A percentile compares a stretch with the other conserved stretches of the same genome.
Conservation (phyloP, 2,888 invertebrate species). For the Linnaemya vulpina region DNA sequence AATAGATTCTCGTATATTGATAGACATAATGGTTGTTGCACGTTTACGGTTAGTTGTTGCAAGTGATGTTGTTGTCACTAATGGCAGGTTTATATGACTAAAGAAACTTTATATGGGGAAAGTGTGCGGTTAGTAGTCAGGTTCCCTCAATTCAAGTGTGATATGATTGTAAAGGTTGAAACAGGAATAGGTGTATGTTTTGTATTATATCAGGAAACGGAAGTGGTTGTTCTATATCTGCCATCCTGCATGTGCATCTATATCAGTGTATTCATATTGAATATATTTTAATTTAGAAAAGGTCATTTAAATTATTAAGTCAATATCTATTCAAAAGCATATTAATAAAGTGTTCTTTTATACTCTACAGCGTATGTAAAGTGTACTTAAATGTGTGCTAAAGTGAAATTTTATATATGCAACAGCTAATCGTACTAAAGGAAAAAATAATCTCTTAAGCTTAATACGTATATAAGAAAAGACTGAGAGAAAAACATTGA, state of each 20-base stretch:
- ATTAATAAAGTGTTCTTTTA: background rate
- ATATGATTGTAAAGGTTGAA: slow-evolving; percentile 1
- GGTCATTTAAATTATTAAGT: slow-evolving; percentile 48
- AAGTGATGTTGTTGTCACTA: slow-evolving; percentile 43
- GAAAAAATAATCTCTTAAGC: too few species aligned
- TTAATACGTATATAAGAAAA: too few species aligned
- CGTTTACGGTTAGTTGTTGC: slow-evolving; percentile 15
- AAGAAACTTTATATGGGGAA: background rate
- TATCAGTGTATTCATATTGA: background rate
- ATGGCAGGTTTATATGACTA: slow-evolving; percentile 39
- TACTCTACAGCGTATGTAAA: background rate
- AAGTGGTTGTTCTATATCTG: slow-evolving; percentile 31
- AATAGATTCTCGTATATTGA: slow-evolving; percentile 61
- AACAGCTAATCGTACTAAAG: background rate
- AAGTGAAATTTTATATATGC: slow-evolving; percentile 3
- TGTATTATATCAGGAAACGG: slow-evolving; percentile 40
- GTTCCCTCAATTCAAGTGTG: slow-evolving; percentile 20
- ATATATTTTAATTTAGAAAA: slow-evolving; percentile 28
- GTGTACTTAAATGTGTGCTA: slow-evolving; percentile 1
- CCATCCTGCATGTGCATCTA: background rate
- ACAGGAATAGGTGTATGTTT: slow-evolving; percentile 7
- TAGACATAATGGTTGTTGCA: slow-evolving; percentile 49
- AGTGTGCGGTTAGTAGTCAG: slow-evolving; percentile 17
- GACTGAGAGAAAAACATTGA: too few species aligned
- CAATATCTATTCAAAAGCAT: background rate